Evolutionary conservation across 2,113 vertebrate species (phyloP), one percentile per base, ranked within the genome.

Genomic region (Microcebus jonahi): DNA sequence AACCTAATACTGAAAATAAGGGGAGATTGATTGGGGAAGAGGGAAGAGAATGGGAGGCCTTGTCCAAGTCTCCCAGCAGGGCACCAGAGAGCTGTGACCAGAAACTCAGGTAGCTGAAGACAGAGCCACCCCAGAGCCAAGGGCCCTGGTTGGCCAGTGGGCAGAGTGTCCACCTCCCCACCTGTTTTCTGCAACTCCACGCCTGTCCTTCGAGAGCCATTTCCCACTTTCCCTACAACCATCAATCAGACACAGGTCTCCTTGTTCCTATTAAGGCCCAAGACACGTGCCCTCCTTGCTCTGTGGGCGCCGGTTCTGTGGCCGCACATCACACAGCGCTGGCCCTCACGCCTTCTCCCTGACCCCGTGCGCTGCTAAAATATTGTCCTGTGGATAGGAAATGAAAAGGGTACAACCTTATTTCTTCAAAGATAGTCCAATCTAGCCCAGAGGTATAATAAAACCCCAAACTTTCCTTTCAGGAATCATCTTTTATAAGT

Each of bases 391-490:
- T 98, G 99, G 99, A 99, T 99, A 98, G 98, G 98, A 99, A 98
- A 99, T 99, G 99, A 99, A 99, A 99, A 99, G 99, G 99, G 98
- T 99, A 99, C 99, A 99, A 99, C 99, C 99, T 99, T 99, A 99
- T 99, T 99, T 99, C 99, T 99, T 99, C 98, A 97, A 98, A 99
- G 99, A 99, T 99, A 98, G 97, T 98, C 99, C 97, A 96, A 88
- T 98, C 98, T 99, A 99, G 99, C 99, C 99, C 99, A 99, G 98
- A 99, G 99, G 99, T 94, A n/a, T 99, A 99, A 99, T 99, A 99
- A 99, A 99, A 99, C 99, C 98, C 99, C 99, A 99, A 99, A 99
- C 99, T 99, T 99, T 98, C 98, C 99, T 99, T 99, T 99, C 98
- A 98, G 98, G 98, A 99, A 99, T 99, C 99, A 99, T 99, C 99